These are phyloP conservation scores for Kryptolebias ocellatus DNA, from an alignment of 2,797 vertebrate genomes.

Conservation along the genomic window DNA sequence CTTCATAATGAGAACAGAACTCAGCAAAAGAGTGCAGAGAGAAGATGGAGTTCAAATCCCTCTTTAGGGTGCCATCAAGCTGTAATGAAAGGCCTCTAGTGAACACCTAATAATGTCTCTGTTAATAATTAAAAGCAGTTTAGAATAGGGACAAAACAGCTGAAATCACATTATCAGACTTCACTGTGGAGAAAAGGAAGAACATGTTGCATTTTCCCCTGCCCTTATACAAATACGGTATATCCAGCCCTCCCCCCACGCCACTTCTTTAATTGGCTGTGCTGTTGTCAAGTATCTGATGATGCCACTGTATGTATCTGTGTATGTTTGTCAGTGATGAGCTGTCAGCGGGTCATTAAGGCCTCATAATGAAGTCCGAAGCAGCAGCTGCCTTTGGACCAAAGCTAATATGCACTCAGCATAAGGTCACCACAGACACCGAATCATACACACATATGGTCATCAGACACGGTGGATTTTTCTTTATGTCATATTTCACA, in stretches of 20 bases:
- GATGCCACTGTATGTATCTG: slow-evolving; percentile 39
- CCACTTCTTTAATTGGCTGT: slow-evolving; percentile 63
- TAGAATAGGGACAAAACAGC: slow-evolving; percentile 85
- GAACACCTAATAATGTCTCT: slow-evolving; percentile 92
- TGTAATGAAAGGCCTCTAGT: slow-evolving; percentile 85
- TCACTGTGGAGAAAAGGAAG: slow-evolving; percentile 30
- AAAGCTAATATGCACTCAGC: slow-evolving; percentile 67
- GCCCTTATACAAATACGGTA: slow-evolving; percentile 46
- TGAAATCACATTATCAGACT: slow-evolving; percentile 87
- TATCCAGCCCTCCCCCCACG: slow-evolving; percentile 35
- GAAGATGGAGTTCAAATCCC: slow-evolving; percentile 22
- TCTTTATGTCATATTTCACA: slow-evolving; percentile 13
- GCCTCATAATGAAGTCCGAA: slow-evolving; percentile 91
- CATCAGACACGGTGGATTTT: slow-evolving; percentile 41
- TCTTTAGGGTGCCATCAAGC: slow-evolving; percentile 62
- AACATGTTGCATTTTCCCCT: slow-evolving; percentile 32
- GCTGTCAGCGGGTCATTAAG: slow-evolving; percentile 94
- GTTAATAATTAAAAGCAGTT: slow-evolving; percentile 96
- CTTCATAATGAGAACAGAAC: not conserved
- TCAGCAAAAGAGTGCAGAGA: not conserved
- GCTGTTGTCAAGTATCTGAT: slow-evolving; percentile 64
- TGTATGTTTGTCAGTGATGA: slow-evolving; percentile 50
- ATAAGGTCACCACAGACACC: slow-evolving; percentile 58
- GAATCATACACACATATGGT: slow-evolving; percentile 65
- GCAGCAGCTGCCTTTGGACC: slow-evolving; percentile 89